Percentiles rank a stretch among this genome's conserved stretches.
phyloP scores from a whole-genome alignment of 2,113 vertebrate species.

The Cyprinodon brontotheroides region DNA sequence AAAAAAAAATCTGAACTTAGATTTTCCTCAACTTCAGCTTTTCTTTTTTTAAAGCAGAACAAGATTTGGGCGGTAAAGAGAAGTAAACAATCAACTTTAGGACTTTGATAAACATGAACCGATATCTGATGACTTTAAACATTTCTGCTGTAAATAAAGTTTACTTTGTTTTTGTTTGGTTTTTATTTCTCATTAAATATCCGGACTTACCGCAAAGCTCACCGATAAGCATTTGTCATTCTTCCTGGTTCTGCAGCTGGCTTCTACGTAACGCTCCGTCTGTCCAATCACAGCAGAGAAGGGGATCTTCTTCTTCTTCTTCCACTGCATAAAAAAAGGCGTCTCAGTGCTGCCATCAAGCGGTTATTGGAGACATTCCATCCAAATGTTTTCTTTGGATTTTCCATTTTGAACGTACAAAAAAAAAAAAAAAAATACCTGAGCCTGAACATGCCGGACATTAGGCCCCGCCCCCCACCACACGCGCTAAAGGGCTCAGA shows the following conservation, averaged over 20 bases:
- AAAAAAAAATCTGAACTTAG: background rate
- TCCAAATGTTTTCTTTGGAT: no score
- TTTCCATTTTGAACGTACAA: no score
- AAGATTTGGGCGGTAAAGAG: no score
- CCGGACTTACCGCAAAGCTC: constrained; percentile 35
- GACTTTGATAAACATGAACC: background rate
- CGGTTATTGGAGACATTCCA: background rate
- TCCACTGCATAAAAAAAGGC: background rate
- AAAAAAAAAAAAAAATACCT: no score
- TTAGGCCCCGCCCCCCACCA: no score
- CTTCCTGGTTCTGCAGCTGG: constrained; percentile 49
- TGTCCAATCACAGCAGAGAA: constrained; percentile 47
- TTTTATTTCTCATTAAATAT: background rate
- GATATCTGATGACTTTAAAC: background rate
- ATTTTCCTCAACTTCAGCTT: background rate
- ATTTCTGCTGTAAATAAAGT: no score
- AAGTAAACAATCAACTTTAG: background rate
- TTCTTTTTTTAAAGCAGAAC: background rate
- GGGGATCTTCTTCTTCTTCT: constrained; percentile 16
- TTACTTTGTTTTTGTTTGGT: no score
- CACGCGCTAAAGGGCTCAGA: no score
- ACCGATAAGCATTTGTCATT: constrained; percentile 62
- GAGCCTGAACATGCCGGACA: no score
- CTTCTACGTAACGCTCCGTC: background rate
- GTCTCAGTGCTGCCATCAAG: background rate